Evolutionary conservation across 2,888 invertebrate species (phyloP).

Genomic region (Luffia ferchaultella): DNA sequence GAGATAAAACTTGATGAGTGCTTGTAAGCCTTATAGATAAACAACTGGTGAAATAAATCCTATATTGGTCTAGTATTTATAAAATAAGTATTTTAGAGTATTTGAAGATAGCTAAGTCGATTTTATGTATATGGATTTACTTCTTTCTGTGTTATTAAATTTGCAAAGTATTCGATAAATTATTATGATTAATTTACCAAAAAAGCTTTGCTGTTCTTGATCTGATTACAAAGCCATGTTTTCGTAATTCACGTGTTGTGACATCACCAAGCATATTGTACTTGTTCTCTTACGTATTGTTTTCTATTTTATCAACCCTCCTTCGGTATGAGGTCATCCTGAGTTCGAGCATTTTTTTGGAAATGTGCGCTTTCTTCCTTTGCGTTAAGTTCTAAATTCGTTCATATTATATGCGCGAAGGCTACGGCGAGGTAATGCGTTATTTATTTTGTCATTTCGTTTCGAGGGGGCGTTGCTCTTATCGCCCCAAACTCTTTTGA

Average conservation of each 20-base stretch:
- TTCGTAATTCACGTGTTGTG: not conserved
- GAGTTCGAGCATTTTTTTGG: not conserved
- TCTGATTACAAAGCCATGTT: too few species aligned
- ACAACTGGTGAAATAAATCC: too few species aligned
- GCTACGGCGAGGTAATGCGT: slow-evolving; percentile 2
- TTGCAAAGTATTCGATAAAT: too few species aligned
- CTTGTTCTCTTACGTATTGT: slow-evolving; percentile 4
- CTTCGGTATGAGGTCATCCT: not conserved
- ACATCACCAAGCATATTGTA: slow-evolving; percentile 3
- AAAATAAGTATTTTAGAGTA: too few species aligned
- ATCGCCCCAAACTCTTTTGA: slow-evolving; percentile 2
- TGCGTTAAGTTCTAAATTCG: not conserved
- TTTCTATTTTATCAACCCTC: slow-evolving; percentile 7
- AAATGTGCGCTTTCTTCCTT: not conserved
- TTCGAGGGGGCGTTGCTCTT: slow-evolving; percentile 5
- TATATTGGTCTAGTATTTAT: too few species aligned
- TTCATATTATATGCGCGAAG: not conserved
- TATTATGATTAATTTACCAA: too few species aligned
- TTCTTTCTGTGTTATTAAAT: too few species aligned
- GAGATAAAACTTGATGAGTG: too few species aligned
- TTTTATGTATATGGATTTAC: too few species aligned
- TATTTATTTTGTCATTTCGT: slow-evolving; percentile 7
- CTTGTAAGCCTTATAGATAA: too few species aligned
- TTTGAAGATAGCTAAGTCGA: too few species aligned
- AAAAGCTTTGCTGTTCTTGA: too few species aligned